Evolutionary conservation across 2,113 vertebrate genomes (phyloP), one percentile per base, ranked within the genome.

Genomic region (Equus quagga): DNA sequence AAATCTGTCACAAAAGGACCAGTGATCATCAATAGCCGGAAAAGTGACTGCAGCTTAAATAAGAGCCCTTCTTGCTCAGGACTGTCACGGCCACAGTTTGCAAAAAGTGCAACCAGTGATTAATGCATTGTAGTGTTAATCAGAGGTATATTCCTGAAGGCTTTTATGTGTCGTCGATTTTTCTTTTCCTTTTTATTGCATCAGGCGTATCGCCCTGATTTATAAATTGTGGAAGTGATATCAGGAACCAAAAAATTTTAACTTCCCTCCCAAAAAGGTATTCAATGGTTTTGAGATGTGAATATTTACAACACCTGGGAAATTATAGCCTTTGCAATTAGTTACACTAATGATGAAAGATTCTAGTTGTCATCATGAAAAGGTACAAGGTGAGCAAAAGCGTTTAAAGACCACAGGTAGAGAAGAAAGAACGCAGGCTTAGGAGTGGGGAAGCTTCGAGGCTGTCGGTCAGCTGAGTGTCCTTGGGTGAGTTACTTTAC

Each of bases 1-100:
- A 41, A 41, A 73, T 67, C 49, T 21, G 7, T 4, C 41, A 24
- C 36, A 6, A 36, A 79, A 92, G 15, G 5, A 46, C 41, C 18
- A 12, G 44, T 67, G n/a, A 18, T n/a, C 26, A 99, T 98, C 98
- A 98, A 98, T 98, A 99, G 99, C 99, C 99, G 99, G 99, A 99
- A 99, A 98, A 99, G 98, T 99, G 99, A 99, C 99, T 97, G 98
- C 98, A 99, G 99, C 99, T 99, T 99, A 99, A 99, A 99, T 98
- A 98, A 98, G 98, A 99, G 98, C 96, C 97, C 98, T 99, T 99
- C 99, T 99, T 99, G 98, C 98, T 99, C 98, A 99, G 99, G 99
- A 99, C 99, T 99, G 99, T 99, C 98, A 99, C 98, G 99, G 98
- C 98, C 98, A 99, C 98, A 99, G 98, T 99, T 98, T 98, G 98